Percentiles rank a stretch among this genome's conserved stretches.
phyloP scores from a whole-genome alignment of 2,797 vertebrate genomes.

The Varecia variegata region DNA sequence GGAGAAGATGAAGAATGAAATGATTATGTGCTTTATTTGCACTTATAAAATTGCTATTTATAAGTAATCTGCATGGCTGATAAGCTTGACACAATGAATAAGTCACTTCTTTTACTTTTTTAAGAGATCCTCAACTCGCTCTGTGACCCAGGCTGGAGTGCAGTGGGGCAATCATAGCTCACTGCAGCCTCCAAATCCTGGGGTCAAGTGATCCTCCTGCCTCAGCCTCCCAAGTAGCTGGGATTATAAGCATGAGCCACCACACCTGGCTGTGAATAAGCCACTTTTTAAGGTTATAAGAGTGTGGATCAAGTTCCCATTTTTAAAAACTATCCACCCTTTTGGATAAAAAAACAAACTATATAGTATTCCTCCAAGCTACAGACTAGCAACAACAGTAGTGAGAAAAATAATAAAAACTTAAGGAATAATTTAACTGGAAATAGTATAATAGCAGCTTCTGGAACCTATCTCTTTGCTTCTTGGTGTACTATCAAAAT shows the following conservation, averaged over 20 bases:
- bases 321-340: neutral
- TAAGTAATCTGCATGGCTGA: neutral
- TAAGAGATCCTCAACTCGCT: neutral
- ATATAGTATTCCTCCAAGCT: neutral
- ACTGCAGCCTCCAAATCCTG: neutral
- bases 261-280: neutral
- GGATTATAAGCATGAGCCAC: neutral
- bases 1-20: constrained; percentile 17
- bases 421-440: constrained; percentile 2
- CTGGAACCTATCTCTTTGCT: neutral
- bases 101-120: neutral
- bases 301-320: neutral
- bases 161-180: neutral
- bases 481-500: constrained; percentile 8
- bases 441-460: neutral
- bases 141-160: neutral
- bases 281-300: neutral
- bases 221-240: neutral
- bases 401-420: constrained; percentile 10
- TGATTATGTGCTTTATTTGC: neutral
- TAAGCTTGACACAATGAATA: neutral
- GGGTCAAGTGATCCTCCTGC: neutral
- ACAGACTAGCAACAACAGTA: neutral
- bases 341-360: neutral
- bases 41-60: neutral